These are phyloP conservation scores for Karalla daura DNA, from an alignment of 2,797 vertebrate genomes.

Conservation along the genomic window DNA sequence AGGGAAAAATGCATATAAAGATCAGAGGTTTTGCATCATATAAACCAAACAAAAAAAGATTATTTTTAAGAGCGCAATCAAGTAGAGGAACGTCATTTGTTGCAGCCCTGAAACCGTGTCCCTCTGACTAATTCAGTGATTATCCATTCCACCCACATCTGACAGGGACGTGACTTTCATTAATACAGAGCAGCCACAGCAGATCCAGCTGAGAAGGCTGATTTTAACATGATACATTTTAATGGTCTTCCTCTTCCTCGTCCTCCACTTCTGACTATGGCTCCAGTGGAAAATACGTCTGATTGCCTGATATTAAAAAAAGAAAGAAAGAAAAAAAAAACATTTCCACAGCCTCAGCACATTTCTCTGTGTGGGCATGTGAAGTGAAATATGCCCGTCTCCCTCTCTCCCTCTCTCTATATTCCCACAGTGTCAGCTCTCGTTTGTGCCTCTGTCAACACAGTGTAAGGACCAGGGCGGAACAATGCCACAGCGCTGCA, in stretches of 20 bases:
- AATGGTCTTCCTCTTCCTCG: constrained; percentile 1
- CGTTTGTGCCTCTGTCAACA: constrained; percentile 71
- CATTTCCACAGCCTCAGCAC: constrained; percentile 72
- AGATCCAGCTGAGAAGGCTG: constrained; percentile 37
- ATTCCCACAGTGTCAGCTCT: constrained; percentile 67
- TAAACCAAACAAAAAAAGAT: too few species aligned
- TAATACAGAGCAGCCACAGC: constrained; percentile 4
- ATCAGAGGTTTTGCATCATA: too few species aligned
- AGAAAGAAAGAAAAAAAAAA: too few species aligned
- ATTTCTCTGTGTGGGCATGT: constrained; percentile 60
- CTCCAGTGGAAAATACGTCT: constrained; percentile 36
- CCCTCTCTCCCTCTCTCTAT: too few species aligned
- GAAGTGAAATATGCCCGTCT: constrained; percentile 62
- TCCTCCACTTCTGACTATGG: constrained; percentile 20
- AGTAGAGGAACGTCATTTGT: too few species aligned
- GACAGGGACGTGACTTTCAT: constrained; percentile 7
- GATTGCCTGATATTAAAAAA: constrained; percentile 52
- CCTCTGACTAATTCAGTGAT: constrained; percentile 6
- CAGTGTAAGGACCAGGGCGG: constrained; percentile 51
- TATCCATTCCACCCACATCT: constrained; percentile 5
- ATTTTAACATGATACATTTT: constrained; percentile 53
- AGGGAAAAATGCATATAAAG: too few species aligned
- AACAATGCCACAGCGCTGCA: constrained; percentile 62
- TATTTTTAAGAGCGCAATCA: too few species aligned
- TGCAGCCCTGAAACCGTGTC: too few species aligned